A percentile compares a stretch with the other conserved stretches of the same genome.
phyloP scores from a whole-genome alignment of 2,888 invertebrate genomes.

The Rhamphomyia laevipes region DNA sequence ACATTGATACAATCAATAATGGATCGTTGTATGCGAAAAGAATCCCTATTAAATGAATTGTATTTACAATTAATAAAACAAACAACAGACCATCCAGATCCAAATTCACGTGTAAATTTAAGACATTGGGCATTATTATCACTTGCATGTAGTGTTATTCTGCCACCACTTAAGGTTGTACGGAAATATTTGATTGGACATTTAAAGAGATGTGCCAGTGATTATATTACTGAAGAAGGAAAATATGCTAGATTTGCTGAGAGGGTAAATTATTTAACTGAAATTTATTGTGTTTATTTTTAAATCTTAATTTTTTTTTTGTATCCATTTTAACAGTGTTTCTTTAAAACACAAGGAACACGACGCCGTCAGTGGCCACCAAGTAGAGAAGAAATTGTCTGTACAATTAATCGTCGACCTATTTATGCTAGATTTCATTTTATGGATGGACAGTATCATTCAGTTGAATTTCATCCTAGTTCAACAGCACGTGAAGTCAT shows the following conservation, averaged over 20 bases:
- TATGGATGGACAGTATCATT: slow-evolving; percentile 90
- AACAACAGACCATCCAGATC: slow-evolving; percentile 87
- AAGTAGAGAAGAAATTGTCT: slow-evolving; percentile 82
- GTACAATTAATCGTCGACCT: slow-evolving; percentile 80
- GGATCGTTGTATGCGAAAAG: slow-evolving; percentile 84
- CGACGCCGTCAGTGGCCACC: slow-evolving; percentile 81
- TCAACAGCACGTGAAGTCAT: slow-evolving; percentile 84
- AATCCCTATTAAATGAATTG: slow-evolving; percentile 75
- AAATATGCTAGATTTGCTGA: slow-evolving; percentile 89
- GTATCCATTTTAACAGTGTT: slow-evolving; percentile 41
- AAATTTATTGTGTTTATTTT: background rate
- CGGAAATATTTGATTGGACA: slow-evolving; percentile 81
- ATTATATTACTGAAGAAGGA: slow-evolving; percentile 84
- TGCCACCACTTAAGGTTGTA: slow-evolving; percentile 76
- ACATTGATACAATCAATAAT: slow-evolving; percentile 79
- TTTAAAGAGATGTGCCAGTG: slow-evolving; percentile 75
- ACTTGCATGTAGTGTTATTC: slow-evolving; percentile 66
- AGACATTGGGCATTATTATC: slow-evolving; percentile 87
- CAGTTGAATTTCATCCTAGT: slow-evolving; percentile 89
- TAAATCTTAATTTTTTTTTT: slow-evolving; percentile 3
- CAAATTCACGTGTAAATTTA: slow-evolving; percentile 72
- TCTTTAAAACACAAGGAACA: slow-evolving; percentile 58
- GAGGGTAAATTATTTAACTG: slow-evolving; percentile 42
- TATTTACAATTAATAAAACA: slow-evolving; percentile 88
- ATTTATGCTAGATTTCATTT: slow-evolving; percentile 85